phyloP scores from a whole-genome alignment of 2,797 vertebrate species.

The Okamejei kenojei region DNA sequence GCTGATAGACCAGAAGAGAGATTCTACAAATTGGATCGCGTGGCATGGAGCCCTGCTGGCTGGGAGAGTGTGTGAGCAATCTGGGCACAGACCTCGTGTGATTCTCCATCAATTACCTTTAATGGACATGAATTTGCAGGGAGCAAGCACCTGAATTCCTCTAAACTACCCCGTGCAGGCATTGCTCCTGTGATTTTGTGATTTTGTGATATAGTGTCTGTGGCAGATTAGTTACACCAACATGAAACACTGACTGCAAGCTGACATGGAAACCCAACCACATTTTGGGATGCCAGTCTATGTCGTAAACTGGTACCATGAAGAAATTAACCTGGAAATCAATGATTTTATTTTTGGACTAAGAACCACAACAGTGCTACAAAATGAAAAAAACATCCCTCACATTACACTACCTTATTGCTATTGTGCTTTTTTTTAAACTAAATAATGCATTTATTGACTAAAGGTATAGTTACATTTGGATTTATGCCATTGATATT shows the following conservation, averaged over 20 bases:
- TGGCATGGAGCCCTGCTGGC: not conserved
- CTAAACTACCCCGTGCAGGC: not conserved
- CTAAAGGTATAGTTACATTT: not conserved
- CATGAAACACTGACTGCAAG: not conserved
- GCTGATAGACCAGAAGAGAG: too few species aligned
- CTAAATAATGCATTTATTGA: not conserved
- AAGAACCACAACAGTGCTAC: not conserved
- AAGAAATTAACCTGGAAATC: too few species aligned
- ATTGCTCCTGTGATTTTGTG: not conserved
- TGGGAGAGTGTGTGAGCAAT: not conserved
- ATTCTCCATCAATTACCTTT: not conserved
- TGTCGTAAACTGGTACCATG: not conserved
- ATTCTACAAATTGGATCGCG: not conserved
- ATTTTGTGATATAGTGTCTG: not conserved
- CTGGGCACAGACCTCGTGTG: not conserved
- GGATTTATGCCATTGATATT: not conserved
- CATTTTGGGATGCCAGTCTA: not conserved
- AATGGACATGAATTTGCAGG: not conserved
- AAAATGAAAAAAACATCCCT: not conserved
- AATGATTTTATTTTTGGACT: not conserved
- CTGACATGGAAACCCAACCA: not conserved
- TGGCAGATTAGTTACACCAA: not conserved
- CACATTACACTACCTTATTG: not conserved
- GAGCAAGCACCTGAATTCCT: not conserved
- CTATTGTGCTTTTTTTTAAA: not conserved